Evolutionary conservation across 1,140 invertebrate species (phyloP).

Genomic region (Adoxophyes honmai): DNA sequence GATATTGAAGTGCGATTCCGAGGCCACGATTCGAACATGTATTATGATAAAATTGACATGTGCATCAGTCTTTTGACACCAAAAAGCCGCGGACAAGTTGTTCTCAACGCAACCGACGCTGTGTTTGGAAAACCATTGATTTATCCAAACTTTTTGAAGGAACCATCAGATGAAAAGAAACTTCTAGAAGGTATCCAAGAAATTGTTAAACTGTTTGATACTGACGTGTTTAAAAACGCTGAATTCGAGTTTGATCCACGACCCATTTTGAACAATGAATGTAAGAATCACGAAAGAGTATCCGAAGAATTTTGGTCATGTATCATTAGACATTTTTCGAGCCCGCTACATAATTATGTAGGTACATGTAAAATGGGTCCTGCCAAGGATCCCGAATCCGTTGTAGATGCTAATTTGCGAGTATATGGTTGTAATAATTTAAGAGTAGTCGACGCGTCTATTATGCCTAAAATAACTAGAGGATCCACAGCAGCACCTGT

Average conservation of each 20-base stretch:
- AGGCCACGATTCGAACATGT: conserved; percentile 78
- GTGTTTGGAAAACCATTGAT: conserved; percentile 83
- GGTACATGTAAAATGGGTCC: conserved; percentile 90
- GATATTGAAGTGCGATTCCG: conserved; percentile 79
- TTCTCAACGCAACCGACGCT: conserved; percentile 84
- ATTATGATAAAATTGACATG: conserved; percentile 79
- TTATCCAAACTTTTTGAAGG: conserved; percentile 88
- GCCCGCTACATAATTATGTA: conserved; percentile 84
- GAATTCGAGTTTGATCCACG: conserved; percentile 65
- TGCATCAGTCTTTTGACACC: conserved; percentile 85
- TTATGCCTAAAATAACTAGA: conserved; percentile 84
- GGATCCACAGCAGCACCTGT: conserved; percentile 86
- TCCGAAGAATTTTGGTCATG: conserved; percentile 87
- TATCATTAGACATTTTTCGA: conserved; percentile 81
- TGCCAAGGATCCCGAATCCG: conserved; percentile 80
- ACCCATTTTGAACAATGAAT: conserved; percentile 73
- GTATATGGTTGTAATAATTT: conserved; percentile 84
- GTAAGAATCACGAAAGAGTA: conserved; percentile 75
- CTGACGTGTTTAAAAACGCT: conserved; percentile 71
- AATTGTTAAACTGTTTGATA: conserved; percentile 74
- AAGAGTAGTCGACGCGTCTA: conserved; percentile 86
- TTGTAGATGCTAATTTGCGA: conserved; percentile 85
- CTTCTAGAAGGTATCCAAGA: conserved; percentile 83
- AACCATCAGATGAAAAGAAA: conserved; percentile 84
- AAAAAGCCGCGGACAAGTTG: conserved; percentile 83